Evolutionary conservation across 2,113 vertebrate species (phyloP), one percentile per base, ranked within the genome.

Genomic region (Pristiophorus japonicus): DNA sequence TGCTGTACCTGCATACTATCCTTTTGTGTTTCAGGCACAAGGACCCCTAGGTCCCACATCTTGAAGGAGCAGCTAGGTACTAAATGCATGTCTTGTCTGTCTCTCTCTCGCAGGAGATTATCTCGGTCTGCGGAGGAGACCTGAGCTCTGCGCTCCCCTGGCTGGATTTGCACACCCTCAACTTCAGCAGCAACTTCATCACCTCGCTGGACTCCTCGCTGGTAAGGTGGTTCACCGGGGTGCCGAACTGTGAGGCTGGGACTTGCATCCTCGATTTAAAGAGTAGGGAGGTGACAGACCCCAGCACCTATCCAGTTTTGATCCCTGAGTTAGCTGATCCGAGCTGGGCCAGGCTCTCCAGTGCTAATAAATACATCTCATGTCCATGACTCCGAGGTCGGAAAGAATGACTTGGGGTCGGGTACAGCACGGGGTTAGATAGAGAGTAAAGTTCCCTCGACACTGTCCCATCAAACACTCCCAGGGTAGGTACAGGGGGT

Each of bases 151-250:
- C 99, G 7, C 97, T 99, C 91, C 98, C 99, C 0, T 99, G 99
- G 99, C 96, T 99, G 96, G 98, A 99, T 92, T 96, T 99, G 96
- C 98, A 99, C 96, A 98, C 98, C 3, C 97, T 99, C 27, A 98
- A 99, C 97, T 99, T 99, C 96, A 99, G 99, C 97, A 98, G 98
- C 97, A 99, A 99, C 96, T 97, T 96, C 0, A 98, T 99, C 94
- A 97, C 97, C 62, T 97, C 97, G 96, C 98, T 99, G 62, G 99
- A 99, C 96, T 97, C 98, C 96, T 99, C 99, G 22, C 96, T 99
- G 97, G 99, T 99, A 97, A 98, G 98, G n/a, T 45, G 1, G 8
- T 42, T 65, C 47, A 0, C 51, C 63, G 3, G 92, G 8, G n/a
- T 42, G 4, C 34, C 11, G 11, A 14, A 4, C 12, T 14, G 27